phyloP scores from a whole-genome alignment of 1,140 invertebrate species.

The Cotesia vestalis region DNA sequence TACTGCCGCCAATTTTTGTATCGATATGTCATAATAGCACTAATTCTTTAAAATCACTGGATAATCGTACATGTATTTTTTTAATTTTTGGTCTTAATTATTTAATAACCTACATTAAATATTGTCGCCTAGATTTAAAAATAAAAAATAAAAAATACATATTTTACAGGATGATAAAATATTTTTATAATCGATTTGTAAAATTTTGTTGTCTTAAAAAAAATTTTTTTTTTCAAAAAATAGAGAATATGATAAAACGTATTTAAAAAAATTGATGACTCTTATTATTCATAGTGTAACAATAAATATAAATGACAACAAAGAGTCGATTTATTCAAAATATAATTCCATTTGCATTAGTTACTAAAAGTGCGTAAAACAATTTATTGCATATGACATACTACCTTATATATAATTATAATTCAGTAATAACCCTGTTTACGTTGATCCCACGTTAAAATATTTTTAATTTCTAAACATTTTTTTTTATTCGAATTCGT shows the following conservation, averaged over 20 bases:
- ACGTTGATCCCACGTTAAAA: background rate
- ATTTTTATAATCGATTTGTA: background rate
- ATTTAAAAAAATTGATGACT: background rate
- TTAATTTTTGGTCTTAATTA: slow-evolving; percentile 61
- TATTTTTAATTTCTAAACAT: background rate
- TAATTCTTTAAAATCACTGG: slow-evolving; percentile 36
- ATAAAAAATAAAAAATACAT: slow-evolving; percentile 36
- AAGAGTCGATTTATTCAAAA: background rate
- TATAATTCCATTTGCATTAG: too few species aligned
- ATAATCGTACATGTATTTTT: slow-evolving; percentile 45
- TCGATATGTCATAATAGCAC: background rate
- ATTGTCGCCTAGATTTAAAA: slow-evolving; percentile 54
- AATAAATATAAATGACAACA: slow-evolving; percentile 7
- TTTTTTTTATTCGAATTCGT: background rate
- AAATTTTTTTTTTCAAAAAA: slow-evolving; percentile 6
- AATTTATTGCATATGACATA: background rate
- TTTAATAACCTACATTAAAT: slow-evolving; percentile 56
- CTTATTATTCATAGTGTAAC: slow-evolving; percentile 6
- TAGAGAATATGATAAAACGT: background rate
- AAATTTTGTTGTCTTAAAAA: background rate
- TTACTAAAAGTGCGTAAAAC: too few species aligned
- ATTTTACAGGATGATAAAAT: slow-evolving; percentile 11
- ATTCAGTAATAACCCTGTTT: slow-evolving; percentile 14
- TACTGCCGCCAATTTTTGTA: slow-evolving; percentile 36
- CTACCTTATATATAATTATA: background rate